Evolutionary conservation across 2,888 invertebrate species (phyloP).

Genomic region (Xestoiulus laeticollis): DNA sequence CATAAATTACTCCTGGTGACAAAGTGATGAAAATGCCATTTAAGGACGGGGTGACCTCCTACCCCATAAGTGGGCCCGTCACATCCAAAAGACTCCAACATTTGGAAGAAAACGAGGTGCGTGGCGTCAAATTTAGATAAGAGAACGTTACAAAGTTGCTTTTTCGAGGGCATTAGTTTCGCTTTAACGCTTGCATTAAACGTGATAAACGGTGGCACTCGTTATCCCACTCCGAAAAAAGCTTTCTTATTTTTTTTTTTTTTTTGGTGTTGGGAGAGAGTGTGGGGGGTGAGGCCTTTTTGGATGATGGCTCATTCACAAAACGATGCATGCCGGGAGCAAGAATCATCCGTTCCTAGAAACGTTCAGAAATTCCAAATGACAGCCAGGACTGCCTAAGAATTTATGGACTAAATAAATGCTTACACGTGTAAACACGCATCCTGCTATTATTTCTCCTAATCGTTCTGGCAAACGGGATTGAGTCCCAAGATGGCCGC

Average conservation of each 20-base stretch:
- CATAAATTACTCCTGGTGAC: slow-evolving; percentile 4
- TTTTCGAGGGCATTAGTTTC: neutral
- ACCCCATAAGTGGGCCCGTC: slow-evolving; percentile 24
- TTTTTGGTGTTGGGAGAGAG: neutral
- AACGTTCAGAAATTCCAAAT: neutral
- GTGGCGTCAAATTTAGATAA: slow-evolving; percentile 11
- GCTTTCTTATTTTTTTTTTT: no score
- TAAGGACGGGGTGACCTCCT: neutral
- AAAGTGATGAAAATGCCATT: slow-evolving; percentile 14
- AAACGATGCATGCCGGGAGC: slow-evolving; percentile 10
- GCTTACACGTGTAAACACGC: neutral
- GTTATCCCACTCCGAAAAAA: slow-evolving; percentile 1
- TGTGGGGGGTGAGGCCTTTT: neutral
- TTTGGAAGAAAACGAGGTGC: neutral
- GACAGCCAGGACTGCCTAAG: neutral
- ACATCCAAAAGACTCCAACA: neutral
- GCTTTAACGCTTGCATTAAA: neutral
- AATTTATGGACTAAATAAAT: neutral
- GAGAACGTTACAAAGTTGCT: neutral
- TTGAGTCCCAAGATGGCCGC: neutral
- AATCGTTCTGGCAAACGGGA: neutral
- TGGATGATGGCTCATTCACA: slow-evolving; percentile 25
- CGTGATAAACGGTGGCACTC: slow-evolving; percentile 27
- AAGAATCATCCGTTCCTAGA: neutral
- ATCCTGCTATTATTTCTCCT: slow-evolving; percentile 12